phyloP scores from a whole-genome alignment of 2,888 invertebrate genomes.

The Caenorhabditis sp. region DNA sequence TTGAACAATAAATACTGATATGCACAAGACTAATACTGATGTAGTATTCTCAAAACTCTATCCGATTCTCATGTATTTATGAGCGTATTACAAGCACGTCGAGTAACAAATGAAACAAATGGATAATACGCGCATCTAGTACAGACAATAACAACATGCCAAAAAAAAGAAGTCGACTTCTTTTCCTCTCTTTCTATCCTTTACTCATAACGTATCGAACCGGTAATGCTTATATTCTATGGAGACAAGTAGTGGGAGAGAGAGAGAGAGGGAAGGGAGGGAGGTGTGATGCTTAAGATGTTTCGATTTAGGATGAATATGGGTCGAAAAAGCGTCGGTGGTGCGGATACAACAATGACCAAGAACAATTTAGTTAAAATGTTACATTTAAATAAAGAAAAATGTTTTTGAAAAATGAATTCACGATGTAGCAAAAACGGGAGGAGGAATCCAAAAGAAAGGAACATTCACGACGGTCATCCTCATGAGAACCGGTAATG shows the following conservation, averaged over 20 bases:
- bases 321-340: too few species aligned
- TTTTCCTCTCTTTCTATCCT: conserved; percentile 3
- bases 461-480: conserved; percentile 16
- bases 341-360: too few species aligned
- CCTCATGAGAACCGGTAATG: conserved; percentile 22
- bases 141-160: conserved; percentile 29
- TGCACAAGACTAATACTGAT: too few species aligned
- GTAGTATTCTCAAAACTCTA: too few species aligned
- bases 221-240: conserved; percentile 31
- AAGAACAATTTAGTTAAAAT: too few species aligned
- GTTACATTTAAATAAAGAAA: too few species aligned
- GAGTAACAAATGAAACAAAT: conserved; percentile 46
- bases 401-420: too few species aligned
- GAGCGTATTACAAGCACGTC: neutral
- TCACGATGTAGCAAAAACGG: neutral
- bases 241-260: neutral
- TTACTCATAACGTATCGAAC: conserved; percentile 36
- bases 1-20: too few species aligned
- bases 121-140: conserved; percentile 40
- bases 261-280: neutral
- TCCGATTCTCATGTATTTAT: neutral
- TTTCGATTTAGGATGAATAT: too few species aligned
- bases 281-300: neutral
- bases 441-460: neutral
- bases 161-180: conserved; percentile 40